These are phyloP conservation scores for Grapholita molesta DNA, from an alignment of 1,140 invertebrate genomes.

Conservation along the genomic window DNA sequence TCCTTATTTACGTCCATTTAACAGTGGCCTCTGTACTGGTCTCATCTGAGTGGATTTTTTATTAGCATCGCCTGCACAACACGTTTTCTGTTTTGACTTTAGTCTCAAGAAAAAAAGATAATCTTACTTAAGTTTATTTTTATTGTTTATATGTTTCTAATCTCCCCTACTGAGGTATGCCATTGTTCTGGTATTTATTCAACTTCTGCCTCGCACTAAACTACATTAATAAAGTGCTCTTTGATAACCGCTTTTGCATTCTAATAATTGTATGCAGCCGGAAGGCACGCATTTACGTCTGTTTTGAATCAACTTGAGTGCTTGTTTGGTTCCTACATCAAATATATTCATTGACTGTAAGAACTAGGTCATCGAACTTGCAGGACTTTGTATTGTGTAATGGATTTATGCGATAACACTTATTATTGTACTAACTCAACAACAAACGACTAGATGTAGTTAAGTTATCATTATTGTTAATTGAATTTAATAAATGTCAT, in stretches of 20 bases:
- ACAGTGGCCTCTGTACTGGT: neutral
- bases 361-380: neutral
- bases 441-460: neutral
- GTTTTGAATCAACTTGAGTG: conserved; percentile 12
- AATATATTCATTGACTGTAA: conserved; percentile 6
- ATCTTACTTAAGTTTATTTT: neutral
- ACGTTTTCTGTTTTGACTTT: neutral
- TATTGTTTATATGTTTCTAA: neutral
- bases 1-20: neutral
- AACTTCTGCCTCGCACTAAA: neutral
- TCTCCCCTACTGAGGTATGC: neutral
- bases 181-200: neutral
- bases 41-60: neutral
- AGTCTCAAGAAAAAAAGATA: neutral
- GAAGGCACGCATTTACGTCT: neutral
- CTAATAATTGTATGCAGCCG: neutral
- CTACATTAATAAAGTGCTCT: neutral
- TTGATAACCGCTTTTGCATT: neutral
- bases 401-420: conserved; percentile 1
- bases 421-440: conserved; percentile 10
- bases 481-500: neutral
- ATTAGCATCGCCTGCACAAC: neutral
- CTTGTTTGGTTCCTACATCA: conserved; percentile 1
- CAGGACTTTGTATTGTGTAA: conserved; percentile 13
- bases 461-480: neutral